Conservation (phyloP, 1,140 invertebrate genomes). For the Medauroidea extradentata region DNA sequence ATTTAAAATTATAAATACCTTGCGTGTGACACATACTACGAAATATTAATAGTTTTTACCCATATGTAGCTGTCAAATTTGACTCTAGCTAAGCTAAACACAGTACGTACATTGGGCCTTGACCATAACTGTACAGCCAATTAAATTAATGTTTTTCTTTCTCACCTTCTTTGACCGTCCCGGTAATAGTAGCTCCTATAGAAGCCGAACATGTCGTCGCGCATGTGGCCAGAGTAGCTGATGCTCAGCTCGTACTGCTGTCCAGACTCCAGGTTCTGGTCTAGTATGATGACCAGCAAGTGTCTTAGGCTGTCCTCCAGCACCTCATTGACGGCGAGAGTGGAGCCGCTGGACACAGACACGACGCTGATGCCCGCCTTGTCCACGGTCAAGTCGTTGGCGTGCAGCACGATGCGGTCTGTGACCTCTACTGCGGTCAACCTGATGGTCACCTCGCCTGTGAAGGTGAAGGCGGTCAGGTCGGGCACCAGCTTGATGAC, state of each 20-base stretch:
- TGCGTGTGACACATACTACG: too few species aligned
- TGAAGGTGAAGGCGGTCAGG: conserved; percentile 23
- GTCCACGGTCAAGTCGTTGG: conserved; percentile 25
- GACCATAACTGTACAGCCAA: too few species aligned
- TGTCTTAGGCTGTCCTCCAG: background rate
- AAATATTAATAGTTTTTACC: too few species aligned
- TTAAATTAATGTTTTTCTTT: too few species aligned
- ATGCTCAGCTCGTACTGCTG: conserved; percentile 45
- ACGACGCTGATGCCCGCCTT: conserved; percentile 16
- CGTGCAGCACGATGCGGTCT: conserved; percentile 24
- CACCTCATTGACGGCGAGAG: too few species aligned
- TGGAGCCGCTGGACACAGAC: background rate
- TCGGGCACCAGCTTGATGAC: conserved; percentile 10
- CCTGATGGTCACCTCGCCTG: conserved; percentile 11
- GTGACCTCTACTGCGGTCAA: conserved; percentile 5
- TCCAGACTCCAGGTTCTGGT: background rate
- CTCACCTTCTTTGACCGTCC: too few species aligned
- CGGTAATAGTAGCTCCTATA: conserved; percentile 69
- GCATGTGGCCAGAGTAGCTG: conserved; percentile 48
- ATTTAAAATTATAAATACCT: too few species aligned
- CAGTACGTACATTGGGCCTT: too few species aligned
- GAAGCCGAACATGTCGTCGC: conserved; percentile 66
- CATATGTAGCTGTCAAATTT: too few species aligned
- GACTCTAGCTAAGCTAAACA: too few species aligned
- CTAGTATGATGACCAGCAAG: conserved; percentile 36